Evolutionary conservation across 2,113 vertebrate species (phyloP).

Genomic region (Carassius gibelio): DNA sequence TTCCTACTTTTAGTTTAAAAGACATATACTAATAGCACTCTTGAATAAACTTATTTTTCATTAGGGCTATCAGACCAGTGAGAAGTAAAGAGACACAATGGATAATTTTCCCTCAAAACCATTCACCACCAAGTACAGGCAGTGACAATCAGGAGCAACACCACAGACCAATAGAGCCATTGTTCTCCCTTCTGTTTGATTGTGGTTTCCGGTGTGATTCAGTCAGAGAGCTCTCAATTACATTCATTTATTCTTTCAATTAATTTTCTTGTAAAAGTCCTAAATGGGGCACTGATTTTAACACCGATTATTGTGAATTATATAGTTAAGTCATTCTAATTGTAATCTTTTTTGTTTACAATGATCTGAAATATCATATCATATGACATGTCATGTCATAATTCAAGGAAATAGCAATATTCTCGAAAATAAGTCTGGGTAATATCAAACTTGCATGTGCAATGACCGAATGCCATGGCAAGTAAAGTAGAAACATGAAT

Average conservation of each 20-base stretch:
- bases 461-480: not conserved
- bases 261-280: not conserved
- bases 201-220: conserved; percentile 48
- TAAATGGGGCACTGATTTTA: no score
- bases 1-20: no score
- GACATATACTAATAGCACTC: no score
- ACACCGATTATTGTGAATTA: no score
- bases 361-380: not conserved
- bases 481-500: not conserved
- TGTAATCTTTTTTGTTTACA: not conserved
- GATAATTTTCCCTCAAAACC: conserved; percentile 71
- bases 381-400: not conserved
- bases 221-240: conserved; percentile 50
- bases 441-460: not conserved
- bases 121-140: conserved; percentile 80
- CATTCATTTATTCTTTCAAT: conserved; percentile 23
- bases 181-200: conserved; percentile 61
- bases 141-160: conserved; percentile 66
- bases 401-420: no score
- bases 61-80: conserved; percentile 50
- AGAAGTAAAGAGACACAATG: conserved; percentile 71
- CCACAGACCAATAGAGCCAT: conserved; percentile 68
- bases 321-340: no score
- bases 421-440: not conserved
- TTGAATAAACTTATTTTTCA: no score